Percentiles rank a stretch among this genome's conserved stretches.
Conservation (phyloP, 2,113 vertebrate genomes). For the Dicaeum eximium region DNA sequence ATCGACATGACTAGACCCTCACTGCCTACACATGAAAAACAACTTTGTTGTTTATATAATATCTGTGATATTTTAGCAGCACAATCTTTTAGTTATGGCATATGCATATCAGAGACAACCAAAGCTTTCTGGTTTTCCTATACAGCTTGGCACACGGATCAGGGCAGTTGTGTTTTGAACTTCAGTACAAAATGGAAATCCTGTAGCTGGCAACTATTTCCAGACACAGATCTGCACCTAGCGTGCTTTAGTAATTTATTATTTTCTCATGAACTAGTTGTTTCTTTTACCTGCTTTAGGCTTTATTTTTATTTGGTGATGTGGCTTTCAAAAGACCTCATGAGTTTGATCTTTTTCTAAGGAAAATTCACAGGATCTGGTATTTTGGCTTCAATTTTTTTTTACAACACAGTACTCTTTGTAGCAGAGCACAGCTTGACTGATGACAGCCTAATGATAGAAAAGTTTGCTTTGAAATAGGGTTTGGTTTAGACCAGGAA, state of each 20-base stretch:
- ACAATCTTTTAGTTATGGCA: not conserved
- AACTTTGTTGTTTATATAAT: not conserved
- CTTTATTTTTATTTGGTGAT: conserved; percentile 46
- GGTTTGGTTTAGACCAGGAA: not conserved
- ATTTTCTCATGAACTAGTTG: conserved; percentile 17
- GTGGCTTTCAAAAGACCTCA: conserved; percentile 27
- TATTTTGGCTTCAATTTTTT: conserved; percentile 4
- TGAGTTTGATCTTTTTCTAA: conserved; percentile 14
- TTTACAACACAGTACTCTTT: not conserved
- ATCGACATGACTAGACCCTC: not conserved
- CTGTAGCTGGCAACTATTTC: conserved; percentile 44
- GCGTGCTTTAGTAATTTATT: conserved; percentile 29
- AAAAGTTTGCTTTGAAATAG: conserved; percentile 22
- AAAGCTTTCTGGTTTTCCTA: not conserved
- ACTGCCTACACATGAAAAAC: not conserved
- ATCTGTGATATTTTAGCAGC: not conserved
- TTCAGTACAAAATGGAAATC: not conserved
- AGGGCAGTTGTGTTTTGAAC: not conserved
- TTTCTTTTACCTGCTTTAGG: conserved; percentile 13
- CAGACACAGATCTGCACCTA: conserved; percentile 22
- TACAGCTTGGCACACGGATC: not conserved
- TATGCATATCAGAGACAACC: not conserved
- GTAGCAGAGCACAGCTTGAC: conserved; percentile 4
- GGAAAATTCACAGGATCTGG: conserved; percentile 24
- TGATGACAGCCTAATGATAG: not conserved